Evolutionary conservation across 2,797 vertebrate genomes (phyloP).

Genomic region (Taeniopygia guttata): DNA sequence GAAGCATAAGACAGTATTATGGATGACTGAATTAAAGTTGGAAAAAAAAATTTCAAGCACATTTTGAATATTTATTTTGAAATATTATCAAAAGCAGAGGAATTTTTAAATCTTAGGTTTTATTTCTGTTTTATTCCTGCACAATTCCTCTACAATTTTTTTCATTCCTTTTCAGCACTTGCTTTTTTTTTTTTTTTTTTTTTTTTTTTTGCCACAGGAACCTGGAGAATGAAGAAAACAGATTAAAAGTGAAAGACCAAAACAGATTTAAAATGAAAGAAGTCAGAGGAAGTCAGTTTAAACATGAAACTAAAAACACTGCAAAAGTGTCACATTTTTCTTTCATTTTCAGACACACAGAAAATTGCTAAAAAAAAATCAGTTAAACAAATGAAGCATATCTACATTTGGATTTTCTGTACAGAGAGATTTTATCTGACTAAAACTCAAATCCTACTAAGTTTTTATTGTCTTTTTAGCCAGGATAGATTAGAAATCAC

Average conservation of each 20-base stretch:
- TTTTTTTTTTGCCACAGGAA: not conserved
- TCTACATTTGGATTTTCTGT: not conserved
- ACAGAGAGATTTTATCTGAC: not conserved
- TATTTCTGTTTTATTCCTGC: not conserved
- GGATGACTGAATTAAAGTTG: not conserved
- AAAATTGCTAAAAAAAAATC: not conserved
- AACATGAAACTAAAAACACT: not conserved
- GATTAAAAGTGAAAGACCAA: not conserved
- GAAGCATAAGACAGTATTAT: not conserved
- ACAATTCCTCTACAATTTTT: not conserved
- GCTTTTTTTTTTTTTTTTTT: not conserved
- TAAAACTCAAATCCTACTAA: not conserved
- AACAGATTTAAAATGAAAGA: conserved; percentile 1
- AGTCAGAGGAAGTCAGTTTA: not conserved
- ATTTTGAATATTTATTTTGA: not conserved
- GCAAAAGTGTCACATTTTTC: not conserved
- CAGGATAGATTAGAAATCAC: not conserved
- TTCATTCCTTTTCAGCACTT: not conserved
- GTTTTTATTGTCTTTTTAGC: not conserved
- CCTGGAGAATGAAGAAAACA: not conserved
- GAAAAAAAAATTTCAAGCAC: not conserved
- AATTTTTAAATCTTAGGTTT: not conserved
- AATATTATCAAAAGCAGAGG: not conserved
- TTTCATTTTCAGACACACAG: not conserved
- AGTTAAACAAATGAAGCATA: not conserved